Base-by-base conservation (phyloP, 2,888 invertebrate genomes). In the Aromia moschata region DNA sequence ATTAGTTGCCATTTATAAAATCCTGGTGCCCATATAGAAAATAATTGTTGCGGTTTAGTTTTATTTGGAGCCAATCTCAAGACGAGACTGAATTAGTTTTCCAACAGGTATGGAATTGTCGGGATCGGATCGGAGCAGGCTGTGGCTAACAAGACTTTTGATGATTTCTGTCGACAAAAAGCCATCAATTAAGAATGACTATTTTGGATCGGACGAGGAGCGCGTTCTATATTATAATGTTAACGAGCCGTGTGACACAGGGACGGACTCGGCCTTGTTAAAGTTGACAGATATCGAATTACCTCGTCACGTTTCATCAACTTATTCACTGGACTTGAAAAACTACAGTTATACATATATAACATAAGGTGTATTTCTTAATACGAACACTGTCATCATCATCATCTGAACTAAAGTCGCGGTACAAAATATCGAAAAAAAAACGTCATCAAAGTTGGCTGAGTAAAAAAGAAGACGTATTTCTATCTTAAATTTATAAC, bases 141-240 rank as follows among this genome's bases (percentile, higher is more conserved):
- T 33, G 40, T 38, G 58, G 52, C 58, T 63, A 63, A 72, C 70
- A 65, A 71, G 73, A 69, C 65, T 71, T 73, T 73, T 67, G 73
- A 74, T 66, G 72, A 69, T 73, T 72, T 71, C 72, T 72, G 71
- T 72, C 74, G 70, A 68, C 64, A 73, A 74, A 72, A 74, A 72
- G 62, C 69, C 63, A 73, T 74, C 75, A 75, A 75, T 75, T 75
- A 75, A 73, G 60, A 62, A 67, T 57, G 72, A 72, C 72, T 69
- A 74, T 75, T 75, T 73, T 72, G 71, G 74, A 56, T 70, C 65
- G 68, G 60, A 61, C 58, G 64, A 60, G 62, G 58, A 68, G 64
- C 65, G 66, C 67, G 67, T 63, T 66, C 61, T 54, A 65, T 72
- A 71, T 73, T 71, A 72, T 70, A 70, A 69, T 73, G 70, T 72